Evolutionary conservation across 1,140 invertebrate genomes (phyloP), one percentile per base, ranked within the genome.

Genomic region (Eumeta japonica): DNA sequence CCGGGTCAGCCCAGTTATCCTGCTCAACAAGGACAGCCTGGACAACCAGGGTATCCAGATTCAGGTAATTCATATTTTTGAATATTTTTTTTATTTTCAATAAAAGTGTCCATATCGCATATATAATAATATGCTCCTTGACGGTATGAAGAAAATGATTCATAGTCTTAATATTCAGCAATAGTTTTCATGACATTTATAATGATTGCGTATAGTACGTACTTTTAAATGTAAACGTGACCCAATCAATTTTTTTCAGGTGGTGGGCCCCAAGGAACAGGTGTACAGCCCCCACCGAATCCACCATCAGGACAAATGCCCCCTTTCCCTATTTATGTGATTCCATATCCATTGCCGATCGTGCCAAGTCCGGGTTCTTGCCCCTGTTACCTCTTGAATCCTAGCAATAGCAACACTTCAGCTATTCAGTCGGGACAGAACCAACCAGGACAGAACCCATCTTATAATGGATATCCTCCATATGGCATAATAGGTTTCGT

Each of bases 401-500:
- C 71, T 2, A 57, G 59, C 10, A 66, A 68, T 16, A 62, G 61
- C 44, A 45, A 45, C 15, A 45, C 62, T 13, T 43, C 48, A 28
- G 27, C 50, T 18, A 32, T 52, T 12, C 47, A 58, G 45, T 19
- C 45, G 24, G 55, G 45, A 43, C 27, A 31, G 16, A 40, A 50
- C n/a, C 50, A 45, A 18, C 15, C 24, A 12, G 39, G 10, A 31
- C 41, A 13, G 50, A 46, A 28, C 15, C 28, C 17, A 39, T 47
- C 5, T 48, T 52, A 31, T 52, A 48, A 44, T 15, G 49, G 37
- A 5, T 63, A 73, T 20, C 41, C 59, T 14, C 65, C 77, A 0
- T 72, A 72, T 29, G 76, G 74, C 11, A 64, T 78, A 3, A 67
- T 82, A 16, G 81, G 79, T 28, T 82, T 79, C 45, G 67, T 83